Evolutionary conservation across 2,113 vertebrate species (phyloP), one percentile per base, ranked within the genome.

Genomic region (Acinonyx jubatus): DNA sequence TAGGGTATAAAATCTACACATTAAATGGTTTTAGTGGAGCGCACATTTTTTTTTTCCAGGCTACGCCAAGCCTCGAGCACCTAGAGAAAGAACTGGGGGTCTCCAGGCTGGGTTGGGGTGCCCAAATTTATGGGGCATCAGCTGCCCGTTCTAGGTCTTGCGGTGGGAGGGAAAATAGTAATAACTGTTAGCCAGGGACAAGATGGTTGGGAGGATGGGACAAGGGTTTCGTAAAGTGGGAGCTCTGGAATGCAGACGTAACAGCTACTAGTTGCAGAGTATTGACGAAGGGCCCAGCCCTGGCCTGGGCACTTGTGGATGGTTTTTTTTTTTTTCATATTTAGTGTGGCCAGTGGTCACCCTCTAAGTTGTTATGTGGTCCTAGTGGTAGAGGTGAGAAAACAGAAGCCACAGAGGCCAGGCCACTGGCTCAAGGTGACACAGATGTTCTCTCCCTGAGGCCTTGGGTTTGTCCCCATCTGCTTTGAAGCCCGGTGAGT

Each of bases 1-100:
- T 98, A 97, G 98, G 95, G 97, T 84, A 94, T 89, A 97, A 94
- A 98, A 98, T 93, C 97, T 98, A 29, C 93, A 95, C 83, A 84
- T 97, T 86, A 93, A 96, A 79, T 52, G 97, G 41, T 94, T 97
- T 45, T 19, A 27, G 33, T 5, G 41, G 86, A 12, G 3, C 1
- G 7, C 85, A 45, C 6, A 12, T 89, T 85, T 97, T 94, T 88
- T 27, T 18, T 1, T 3, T 1, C 55, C 71, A 76, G 71, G 68
- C 4, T 10, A 14, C 31, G 68, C 87, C 74, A 89, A 69, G 82
- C 92, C 86, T 98, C 25, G 9, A 41, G 61, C 0, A 33, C 9
- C 79, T 83, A 4, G n/a, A 78, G 50, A 10, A 95, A 21, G 86
- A 96, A 71, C 23, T 38, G 27, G 63, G 5, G 57, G 13, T 14